A percentile compares a stretch with the other conserved stretches of the same genome.
Evolutionary conservation across 2,888 invertebrate species (phyloP).

Genomic region (Arrhopalites spinosus): DNA sequence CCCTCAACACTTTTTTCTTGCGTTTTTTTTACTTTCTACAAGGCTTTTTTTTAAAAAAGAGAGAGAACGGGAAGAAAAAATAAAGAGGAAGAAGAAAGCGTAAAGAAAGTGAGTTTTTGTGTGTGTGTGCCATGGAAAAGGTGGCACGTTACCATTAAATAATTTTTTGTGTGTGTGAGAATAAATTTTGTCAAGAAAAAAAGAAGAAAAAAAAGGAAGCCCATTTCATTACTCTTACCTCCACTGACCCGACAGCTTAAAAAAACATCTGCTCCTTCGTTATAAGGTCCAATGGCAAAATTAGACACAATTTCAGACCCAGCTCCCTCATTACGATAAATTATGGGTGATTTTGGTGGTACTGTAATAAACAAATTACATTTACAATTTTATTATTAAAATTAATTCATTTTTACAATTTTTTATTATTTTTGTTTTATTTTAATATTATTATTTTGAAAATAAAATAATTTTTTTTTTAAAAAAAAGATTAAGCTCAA

Average conservation of each 20-base stretch:
- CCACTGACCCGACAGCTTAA: conserved; percentile 84
- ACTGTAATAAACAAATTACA: no score
- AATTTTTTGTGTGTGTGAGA: conserved; percentile 20
- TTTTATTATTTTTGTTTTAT: background rate
- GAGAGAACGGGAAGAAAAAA: background rate
- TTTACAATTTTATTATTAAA: conserved; percentile 20
- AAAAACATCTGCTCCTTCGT: conserved; percentile 82
- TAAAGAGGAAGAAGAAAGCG: background rate
- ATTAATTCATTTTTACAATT: no score
- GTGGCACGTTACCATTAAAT: no score
- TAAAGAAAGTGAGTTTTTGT: no score
- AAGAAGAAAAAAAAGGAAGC: no score
- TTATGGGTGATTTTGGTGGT: conserved; percentile 77
- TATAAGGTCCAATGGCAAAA: conserved; percentile 76
- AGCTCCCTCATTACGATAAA: conserved; percentile 73
- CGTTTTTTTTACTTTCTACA: background rate
- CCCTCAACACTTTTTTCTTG: background rate
- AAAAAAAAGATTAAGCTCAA: no score
- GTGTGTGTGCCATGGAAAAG: no score
- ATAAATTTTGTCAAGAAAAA: background rate
- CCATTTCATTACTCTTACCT: no score
- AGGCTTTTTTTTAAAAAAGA: background rate
- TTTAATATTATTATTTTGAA: background rate
- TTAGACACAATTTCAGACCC: conserved; percentile 75
- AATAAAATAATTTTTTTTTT: no score